Base-by-base conservation (phyloP, 2,797 vertebrate species). In the Scomberomorus guttatus region DNA sequence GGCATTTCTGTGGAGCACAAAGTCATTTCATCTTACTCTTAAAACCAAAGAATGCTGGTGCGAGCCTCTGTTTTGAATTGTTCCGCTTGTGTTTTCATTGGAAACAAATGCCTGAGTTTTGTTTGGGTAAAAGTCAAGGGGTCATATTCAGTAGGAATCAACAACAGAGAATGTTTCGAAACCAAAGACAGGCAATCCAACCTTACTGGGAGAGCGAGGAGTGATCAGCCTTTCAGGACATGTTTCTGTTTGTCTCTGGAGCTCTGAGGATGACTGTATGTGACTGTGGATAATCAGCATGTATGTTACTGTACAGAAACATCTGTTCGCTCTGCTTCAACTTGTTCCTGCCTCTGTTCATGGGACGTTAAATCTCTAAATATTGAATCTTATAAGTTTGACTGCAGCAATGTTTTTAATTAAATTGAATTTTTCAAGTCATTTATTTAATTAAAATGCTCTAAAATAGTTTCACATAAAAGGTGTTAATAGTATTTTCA, bases 81-180 rank as follows among this genome's bases (percentile, higher is more conserved):
- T 86, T 89, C 75, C 68, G 64, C 81, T 85, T 24, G 42, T 83
- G 84, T 83, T 87, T 90, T 90, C 83, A 89, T 84, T 90, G 84
- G 84, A 90, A 88, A 80, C 88, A 91, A 90, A 87, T 82, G 84
- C 29, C 54, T 65, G 17, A 72, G 69, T 81, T 87, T 83, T 73
- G 81, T 84, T 90, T 90, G 79, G 79, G 82, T 75, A 59, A 70
- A 81, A 81, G 81, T 86, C 78, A 82, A 50, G 32, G 64, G 87
- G 90, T 86, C 80, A 58, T 34, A 54, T 86, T 87, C 85, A 62
- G 88, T 82, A 89, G 87, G 86, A 88, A 86, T 80, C 77, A 79
- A 83, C 78, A 83, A 72, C 67, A 74, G 48, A 74, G 48, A 73
- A 32, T 20, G 58, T 82, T 83, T 61, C 9, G 15, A 61, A 80